Evolutionary conservation across 2,113 vertebrate genomes (phyloP), one percentile per base, ranked within the genome.

Genomic region (Sterna hirundo): DNA sequence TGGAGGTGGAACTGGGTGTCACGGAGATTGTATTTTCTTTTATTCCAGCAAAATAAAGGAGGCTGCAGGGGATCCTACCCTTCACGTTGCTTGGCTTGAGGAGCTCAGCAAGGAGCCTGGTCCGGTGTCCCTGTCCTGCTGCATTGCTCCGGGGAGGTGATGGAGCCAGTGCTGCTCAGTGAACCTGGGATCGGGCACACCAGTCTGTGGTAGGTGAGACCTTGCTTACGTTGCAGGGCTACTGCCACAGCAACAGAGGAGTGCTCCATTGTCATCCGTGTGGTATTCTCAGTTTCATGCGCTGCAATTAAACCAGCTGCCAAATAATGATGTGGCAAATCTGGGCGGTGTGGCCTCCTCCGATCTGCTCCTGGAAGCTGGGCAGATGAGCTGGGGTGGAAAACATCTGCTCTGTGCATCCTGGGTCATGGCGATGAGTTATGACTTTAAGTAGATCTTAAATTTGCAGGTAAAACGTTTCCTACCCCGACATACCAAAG

Each of bases 281-380:
- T 94, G 93, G 96, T 32, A 96, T 97, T 93, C 94, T 66, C 91
- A 89, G 92, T 94, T 96, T 96, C 92, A 42, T 86, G 96, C 1
- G 1, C 94, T 62, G 85, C 94, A 96, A 96, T 97, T 97, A 96
- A 88, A 62, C 49, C 42, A 86, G 75, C 83, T 97, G 92, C 95
- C 85, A 96, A 93, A 77, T 83, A 91, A 90, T 94, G 94, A 95
- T 92, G 94, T 96, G 96, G 92, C 93, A 96, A 92, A 97, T 88
- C 95, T 93, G 95, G 93, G 92, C 0, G 82, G 93, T 57, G 93
- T 85, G 82, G 92, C 78, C 89, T 94, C 65, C 81, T 88, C 90
- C 2, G 3, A 93, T 96, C 90, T 95, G 71, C 85, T 83, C 60
- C 88, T 93, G 84, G 68, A 64, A 90, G 76, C 80, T 74, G 83